Conservation (phyloP, 2,888 invertebrate species). For the Therioaphis trifolii region DNA sequence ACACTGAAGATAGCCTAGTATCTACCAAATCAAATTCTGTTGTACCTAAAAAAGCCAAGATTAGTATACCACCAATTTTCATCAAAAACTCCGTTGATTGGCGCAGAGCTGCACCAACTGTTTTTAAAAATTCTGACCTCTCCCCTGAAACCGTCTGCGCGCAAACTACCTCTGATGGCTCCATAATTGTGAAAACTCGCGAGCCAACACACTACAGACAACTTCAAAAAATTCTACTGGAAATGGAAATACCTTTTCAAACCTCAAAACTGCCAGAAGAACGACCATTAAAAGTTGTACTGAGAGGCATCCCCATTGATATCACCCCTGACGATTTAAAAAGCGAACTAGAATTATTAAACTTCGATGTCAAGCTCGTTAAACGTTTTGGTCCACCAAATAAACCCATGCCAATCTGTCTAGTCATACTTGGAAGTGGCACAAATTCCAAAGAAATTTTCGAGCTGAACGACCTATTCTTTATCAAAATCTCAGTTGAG, state of each 20-base stretch:
- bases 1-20: too few species aligned
- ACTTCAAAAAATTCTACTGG: too few species aligned
- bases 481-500: not conserved
- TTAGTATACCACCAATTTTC: too few species aligned
- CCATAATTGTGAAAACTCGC: not conserved
- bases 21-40: too few species aligned
- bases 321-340: not conserved
- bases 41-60: too few species aligned
- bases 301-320: not conserved
- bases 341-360: not conserved
- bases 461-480: not conserved
- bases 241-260: too few species aligned
- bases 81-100: too few species aligned
- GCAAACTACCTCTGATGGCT: not conserved
- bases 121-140: not conserved
- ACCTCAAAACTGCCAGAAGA: not conserved
- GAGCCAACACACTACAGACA: not conserved
- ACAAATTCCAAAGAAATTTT: not conserved
- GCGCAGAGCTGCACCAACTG: too few species aligned
- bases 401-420: not conserved
- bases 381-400: not conserved
- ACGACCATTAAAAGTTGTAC: not conserved
- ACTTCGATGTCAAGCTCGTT: not conserved
- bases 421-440: not conserved
- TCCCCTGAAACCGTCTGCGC: not conserved